These are phyloP conservation scores for Fringilla coelebs DNA, from an alignment of 2,797 vertebrate genomes.

Conservation along the genomic window DNA sequence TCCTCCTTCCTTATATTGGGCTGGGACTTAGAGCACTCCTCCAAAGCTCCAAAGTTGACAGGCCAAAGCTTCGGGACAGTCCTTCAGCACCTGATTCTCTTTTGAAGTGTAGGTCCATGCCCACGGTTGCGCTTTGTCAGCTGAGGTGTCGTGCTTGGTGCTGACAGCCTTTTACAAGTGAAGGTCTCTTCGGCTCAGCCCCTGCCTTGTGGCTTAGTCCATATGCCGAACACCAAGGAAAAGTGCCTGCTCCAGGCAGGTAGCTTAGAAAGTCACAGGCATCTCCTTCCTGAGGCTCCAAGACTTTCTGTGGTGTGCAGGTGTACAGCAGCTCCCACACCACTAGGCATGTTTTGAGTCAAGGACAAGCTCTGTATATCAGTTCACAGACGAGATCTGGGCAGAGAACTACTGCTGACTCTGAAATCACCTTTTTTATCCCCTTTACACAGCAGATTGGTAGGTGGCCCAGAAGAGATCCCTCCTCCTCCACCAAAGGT, in stretches of 20 bases:
- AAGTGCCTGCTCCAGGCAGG: background rate
- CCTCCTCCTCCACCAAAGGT: background rate
- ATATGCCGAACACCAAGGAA: background rate
- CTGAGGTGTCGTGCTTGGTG: accelerated
- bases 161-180: background rate
- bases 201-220: background rate
- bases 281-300: background rate
- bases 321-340: background rate
- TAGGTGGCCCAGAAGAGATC: background rate
- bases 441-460: background rate
- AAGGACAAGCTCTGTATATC: background rate
- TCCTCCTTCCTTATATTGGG: background rate
- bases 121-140: background rate
- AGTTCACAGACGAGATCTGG: background rate
- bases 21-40: background rate
- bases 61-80: background rate
- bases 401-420: background rate
- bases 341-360: accelerated
- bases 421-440: background rate
- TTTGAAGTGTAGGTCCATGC: background rate
- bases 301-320: background rate
- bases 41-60: background rate
- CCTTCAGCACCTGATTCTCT: background rate
- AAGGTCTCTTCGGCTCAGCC: background rate
- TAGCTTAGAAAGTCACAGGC: background rate